Evolutionary conservation across 2,797 vertebrate genomes (phyloP), one percentile per base, ranked within the genome.

Genomic region (Clarias pachynema): DNA sequence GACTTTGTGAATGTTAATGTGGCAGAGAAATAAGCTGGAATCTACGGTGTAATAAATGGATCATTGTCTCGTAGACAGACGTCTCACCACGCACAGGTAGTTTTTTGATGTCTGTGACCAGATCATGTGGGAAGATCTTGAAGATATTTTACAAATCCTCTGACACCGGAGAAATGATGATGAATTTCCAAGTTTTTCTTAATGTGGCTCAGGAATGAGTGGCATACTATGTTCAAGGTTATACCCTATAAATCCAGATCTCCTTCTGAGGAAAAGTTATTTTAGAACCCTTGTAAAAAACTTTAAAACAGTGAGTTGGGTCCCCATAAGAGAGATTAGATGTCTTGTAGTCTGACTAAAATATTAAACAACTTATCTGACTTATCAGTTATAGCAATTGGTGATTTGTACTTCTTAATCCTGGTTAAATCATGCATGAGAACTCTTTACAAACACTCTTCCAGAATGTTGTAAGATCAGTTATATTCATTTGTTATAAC

Each of bases 1-100:
- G 89, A 90, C 91, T 92, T 89, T 90, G 86, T 90, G 90, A 89
- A 90, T 91, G 92, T 86, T 91, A 91, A 93, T 90, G 86, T 80
- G 26, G 84, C 88, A 59, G 24, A 75, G 89, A 86, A 86, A 82
- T 79, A 60, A 40, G 82, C 53, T 79, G 26, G 84, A 89, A 86
- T 83, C 56, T 84, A 34, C 31, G 8, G 57, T 65, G 20, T 85
- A 80, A 78, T 62, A 82, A 73, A 85, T 85, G 65, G 29, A 77
- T 74, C 68, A 68, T 63, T 81, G 84, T 84, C 37, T 68, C n/a
- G 0, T 70, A 83, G 74, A 72, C 31, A 34, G 66, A 34, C 66
- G 0, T 57, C 37, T 65, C 37, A 65, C 9, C 10, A 60, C 49
- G 62, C 2, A 49, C 79, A 80, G 37, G 60, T 49, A n/a, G 65